Percentiles rank a stretch among this genome's conserved stretches.
Evolutionary conservation across 2,113 vertebrate species (phyloP).

Genomic region (Montifringilla adamsi): DNA sequence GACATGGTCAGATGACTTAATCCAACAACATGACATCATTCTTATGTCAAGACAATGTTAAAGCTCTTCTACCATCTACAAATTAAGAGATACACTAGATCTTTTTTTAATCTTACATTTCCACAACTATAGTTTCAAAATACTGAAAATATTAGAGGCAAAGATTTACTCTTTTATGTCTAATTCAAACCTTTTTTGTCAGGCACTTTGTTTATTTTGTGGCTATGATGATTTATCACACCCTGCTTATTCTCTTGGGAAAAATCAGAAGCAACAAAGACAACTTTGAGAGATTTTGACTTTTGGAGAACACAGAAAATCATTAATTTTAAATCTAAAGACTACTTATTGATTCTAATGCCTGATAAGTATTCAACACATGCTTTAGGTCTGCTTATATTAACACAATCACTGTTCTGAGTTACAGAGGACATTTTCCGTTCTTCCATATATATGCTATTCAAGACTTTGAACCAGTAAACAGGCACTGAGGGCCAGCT

Average conservation of each 20-base stretch:
- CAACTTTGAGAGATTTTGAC: conserved; percentile 75
- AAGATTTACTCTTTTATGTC: conserved; percentile 41
- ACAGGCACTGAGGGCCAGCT: not conserved
- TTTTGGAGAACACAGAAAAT: conserved; percentile 77
- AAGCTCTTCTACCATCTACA: not conserved
- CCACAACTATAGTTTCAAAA: conserved; percentile 14
- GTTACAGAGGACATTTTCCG: conserved; percentile 12
- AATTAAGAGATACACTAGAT: not conserved
- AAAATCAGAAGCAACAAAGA: conserved; percentile 69
- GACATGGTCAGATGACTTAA: not conserved
- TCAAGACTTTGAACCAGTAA: not conserved
- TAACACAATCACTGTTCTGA: conserved; percentile 26
- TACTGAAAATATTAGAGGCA: conserved; percentile 41
- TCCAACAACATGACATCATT: not conserved
- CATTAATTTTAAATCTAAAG: conserved; percentile 78
- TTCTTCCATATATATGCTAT: not conserved
- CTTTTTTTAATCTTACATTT: conserved; percentile 1
- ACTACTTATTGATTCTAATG: conserved; percentile 73
- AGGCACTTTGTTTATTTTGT: conserved; percentile 61
- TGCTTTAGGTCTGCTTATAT: conserved; percentile 40
- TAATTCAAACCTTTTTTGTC: conserved; percentile 55
- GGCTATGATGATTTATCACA: conserved; percentile 71
- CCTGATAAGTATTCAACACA: conserved; percentile 34
- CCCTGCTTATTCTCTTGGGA: conserved; percentile 63
- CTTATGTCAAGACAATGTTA: not conserved